phyloP scores from a whole-genome alignment of 2,888 invertebrate genomes.

The Oscheius sp. region DNA sequence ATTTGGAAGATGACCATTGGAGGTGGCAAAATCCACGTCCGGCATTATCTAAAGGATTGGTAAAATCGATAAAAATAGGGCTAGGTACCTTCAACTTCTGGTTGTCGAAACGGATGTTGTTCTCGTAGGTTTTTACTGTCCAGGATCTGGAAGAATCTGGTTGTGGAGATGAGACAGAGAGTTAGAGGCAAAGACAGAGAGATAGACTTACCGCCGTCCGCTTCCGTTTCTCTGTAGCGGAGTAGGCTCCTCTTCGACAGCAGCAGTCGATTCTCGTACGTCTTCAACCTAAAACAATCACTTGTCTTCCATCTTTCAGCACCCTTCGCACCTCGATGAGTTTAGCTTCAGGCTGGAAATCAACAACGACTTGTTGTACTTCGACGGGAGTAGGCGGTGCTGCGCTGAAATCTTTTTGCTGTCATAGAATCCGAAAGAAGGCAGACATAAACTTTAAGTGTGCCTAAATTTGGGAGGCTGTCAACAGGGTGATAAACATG shows the following conservation, averaged over 20 bases:
- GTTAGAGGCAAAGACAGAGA: neutral
- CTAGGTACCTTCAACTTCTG: conserved; percentile 26
- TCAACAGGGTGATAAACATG: too few species aligned
- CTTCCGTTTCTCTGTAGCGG: conserved; percentile 38
- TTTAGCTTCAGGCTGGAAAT: neutral
- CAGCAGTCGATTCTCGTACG: conserved; percentile 16
- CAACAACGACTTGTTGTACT: conserved; percentile 3
- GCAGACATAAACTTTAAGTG: too few species aligned
- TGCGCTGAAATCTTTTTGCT: neutral
- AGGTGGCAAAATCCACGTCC: conserved; percentile 39
- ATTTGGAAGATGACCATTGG: conserved; percentile 38
- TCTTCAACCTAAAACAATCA: neutral
- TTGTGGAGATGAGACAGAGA: neutral
- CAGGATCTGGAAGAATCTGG: conserved; percentile 23
- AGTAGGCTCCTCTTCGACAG: conserved; percentile 34
- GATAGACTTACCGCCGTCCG: conserved; percentile 28
- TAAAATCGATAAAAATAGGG: too few species aligned
- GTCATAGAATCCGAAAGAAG: too few species aligned
- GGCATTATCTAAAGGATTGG: conserved; percentile 31
- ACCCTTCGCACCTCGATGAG: neutral
- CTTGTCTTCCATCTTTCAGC: neutral
- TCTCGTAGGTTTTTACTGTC: conserved; percentile 39
- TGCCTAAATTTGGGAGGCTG: too few species aligned
- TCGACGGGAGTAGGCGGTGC: conserved; percentile 5
- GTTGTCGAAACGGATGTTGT: conserved; percentile 26